These are phyloP conservation scores for Lordiphosa clarofinis DNA, from an alignment of 1,140 invertebrate species.

Conservation along the genomic window DNA sequence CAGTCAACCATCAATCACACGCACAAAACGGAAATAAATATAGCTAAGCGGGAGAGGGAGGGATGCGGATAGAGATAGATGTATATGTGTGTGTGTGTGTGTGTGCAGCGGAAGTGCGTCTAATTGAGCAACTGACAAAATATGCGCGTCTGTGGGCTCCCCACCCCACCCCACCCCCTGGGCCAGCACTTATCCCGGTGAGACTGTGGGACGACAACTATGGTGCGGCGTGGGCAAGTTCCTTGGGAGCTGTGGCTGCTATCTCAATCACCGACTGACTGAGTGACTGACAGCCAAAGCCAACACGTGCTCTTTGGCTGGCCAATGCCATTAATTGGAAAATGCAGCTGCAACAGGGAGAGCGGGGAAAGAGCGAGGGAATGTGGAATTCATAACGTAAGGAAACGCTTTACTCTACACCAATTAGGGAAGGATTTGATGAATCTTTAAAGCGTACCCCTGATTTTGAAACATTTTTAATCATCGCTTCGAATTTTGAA, in stretches of 20 bases:
- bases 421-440: too few species aligned
- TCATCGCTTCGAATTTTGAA: too few species aligned
- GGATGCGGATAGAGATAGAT: not conserved
- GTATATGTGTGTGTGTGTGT: constrained; percentile 1
- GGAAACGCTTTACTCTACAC: not conserved
- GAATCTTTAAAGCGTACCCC: too few species aligned
- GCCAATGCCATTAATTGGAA: constrained; percentile 36
- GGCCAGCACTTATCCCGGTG: not conserved
- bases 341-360: not conserved
- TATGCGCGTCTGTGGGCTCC: constrained; percentile 40
- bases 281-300: constrained; percentile 27
- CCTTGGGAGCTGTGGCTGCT: constrained; percentile 17
- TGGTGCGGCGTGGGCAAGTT: not conserved
- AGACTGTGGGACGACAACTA: constrained; percentile 8
- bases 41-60: constrained; percentile 12
- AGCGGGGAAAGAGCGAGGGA: not conserved
- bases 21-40: constrained; percentile 73
- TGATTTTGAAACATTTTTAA: too few species aligned
- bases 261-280: constrained; percentile 45
- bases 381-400: constrained; percentile 1
- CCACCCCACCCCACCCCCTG: not conserved
- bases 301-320: constrained; percentile 39
- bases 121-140: constrained; percentile 73
- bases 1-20: constrained; percentile 69
- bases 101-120: constrained; percentile 66